Evolutionary conservation across 2,797 vertebrate species (phyloP), one percentile per base, ranked within the genome.

Genomic region (Thamnophis elegans): DNA sequence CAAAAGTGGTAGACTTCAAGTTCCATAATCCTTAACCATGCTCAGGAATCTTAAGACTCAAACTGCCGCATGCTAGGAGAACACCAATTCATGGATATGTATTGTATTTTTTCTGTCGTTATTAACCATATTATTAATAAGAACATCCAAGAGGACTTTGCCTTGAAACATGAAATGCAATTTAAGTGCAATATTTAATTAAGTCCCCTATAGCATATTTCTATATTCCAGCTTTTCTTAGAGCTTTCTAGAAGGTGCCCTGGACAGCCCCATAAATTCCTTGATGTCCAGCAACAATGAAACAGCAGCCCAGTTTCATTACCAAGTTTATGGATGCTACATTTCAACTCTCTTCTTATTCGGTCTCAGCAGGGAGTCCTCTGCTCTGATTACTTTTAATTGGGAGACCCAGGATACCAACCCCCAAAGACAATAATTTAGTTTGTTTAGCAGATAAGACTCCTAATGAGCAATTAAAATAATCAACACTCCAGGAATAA

Each of bases 401-500:
- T 95, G 85, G 85, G 88, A 95, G 94, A 95, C 95, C 93, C 87
- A 92, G 88, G 96, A 95, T 94, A 94, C 91, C 60, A 93, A 90
- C 91, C 54, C 51, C 36, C 93, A 95, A 96, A 94, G 88, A 92
- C 93, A 94, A 95, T 94, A 93, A 95, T 95, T 95, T 95, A 94
- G 36, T 90, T 94, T 88, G 90, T 89, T 96, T 95, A 94, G 93
- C 68, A 94, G 93, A 96, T 95, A 91, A 94, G 78, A 91, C 56
- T 56, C 36, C 94, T 89, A 94, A 90, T 51, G 90, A 96, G 87
- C 62, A 91, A 93, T 62, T 93, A 96, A 93, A 96, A 95, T 95
- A 96, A 90, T 36, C 85, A 95, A 78, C 91, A 95, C 95, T 94
- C 65, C 78, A 95, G 94, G 95, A 88, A 94, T 95, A 96, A 96